Percentiles rank a stretch among this genome's conserved stretches.
Conservation (phyloP, 2,888 invertebrate species). For the Hirtodrosophila duncani region DNA sequence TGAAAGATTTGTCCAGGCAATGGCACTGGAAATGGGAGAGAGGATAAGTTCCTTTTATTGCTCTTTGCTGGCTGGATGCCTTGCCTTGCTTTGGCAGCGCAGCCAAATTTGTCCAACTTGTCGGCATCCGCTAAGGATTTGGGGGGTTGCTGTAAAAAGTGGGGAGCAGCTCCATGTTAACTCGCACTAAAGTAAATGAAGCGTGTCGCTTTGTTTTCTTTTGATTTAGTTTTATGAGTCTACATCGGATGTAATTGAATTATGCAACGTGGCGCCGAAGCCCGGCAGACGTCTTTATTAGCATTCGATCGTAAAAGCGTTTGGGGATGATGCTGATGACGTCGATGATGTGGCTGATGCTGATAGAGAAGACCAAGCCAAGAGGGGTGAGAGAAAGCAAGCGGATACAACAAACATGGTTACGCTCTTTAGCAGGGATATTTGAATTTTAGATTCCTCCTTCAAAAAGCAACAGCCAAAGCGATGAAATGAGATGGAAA, state of each 20-base stretch:
- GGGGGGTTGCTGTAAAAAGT: too few relatives aligned
- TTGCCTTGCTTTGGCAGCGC: too few relatives aligned
- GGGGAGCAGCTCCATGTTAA: too few relatives aligned
- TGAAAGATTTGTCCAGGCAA: slow-evolving; percentile 30
- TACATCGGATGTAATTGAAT: slow-evolving; percentile 78
- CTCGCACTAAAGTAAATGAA: slow-evolving; percentile 73
- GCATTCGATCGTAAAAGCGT: slow-evolving; percentile 72
- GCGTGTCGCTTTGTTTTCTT: slow-evolving; percentile 76
- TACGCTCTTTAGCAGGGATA: slow-evolving; percentile 64
- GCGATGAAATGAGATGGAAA: slow-evolving; percentile 75
- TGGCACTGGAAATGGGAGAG: neutral
- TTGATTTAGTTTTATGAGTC: slow-evolving; percentile 77
- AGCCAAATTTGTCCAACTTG: too few relatives aligned
- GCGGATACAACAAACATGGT: slow-evolving; percentile 31
- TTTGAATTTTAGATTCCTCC: slow-evolving; percentile 64
- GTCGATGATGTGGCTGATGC: slow-evolving; percentile 28
- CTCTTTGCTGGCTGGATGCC: slow-evolving; percentile 37
- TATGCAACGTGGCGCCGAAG: slow-evolving; percentile 75
- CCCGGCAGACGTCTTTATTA: slow-evolving; percentile 75
- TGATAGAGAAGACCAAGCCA: too few relatives aligned
- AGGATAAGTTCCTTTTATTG: slow-evolving; percentile 47
- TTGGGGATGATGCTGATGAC: slow-evolving; percentile 34
- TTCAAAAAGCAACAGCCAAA: too few relatives aligned
- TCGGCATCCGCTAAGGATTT: too few relatives aligned
- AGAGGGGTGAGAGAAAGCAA: slow-evolving; percentile 18